Base-by-base conservation (phyloP, 2,113 vertebrate genomes). In the Hiodon tergisus region DNA sequence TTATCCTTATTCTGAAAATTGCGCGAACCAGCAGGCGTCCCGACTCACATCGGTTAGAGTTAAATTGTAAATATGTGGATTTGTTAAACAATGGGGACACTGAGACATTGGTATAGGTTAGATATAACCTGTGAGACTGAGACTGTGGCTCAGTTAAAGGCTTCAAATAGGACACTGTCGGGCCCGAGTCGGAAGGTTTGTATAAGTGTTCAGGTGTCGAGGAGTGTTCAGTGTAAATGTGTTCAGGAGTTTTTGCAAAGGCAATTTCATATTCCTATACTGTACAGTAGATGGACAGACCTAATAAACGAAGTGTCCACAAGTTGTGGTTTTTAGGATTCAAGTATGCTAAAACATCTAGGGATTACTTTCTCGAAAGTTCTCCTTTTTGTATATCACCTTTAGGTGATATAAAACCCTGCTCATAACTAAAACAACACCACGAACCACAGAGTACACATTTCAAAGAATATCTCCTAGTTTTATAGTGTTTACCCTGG, bases 401-500 rank as follows among this genome's bases (percentile, higher is more conserved):
- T 4, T 48, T 46, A 8, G 61, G 61, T 63, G 17, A 46, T 2
- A 8, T 63, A 31, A 7, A 31, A 7, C n/a, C 31, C 31, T 31
- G 31, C 31, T 68, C 14, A 51, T 11, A 72, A 63, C 48, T 9
- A n/a, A 17, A 63, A 3, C 31, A 48, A 63, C 3, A 13, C 31
- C 48, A 68, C 66, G 52, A 16, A 52, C 67, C 50, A 11, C 31
- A 14, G 13, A 53, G 65, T 5, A 48, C 47, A 50, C n/a, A 52
- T 31, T 62, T 62, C n/a, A 52, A 72, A 57, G 58, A 53, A 57
- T 46, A 16, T 13, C 63, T 63, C 16, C n/a, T 6, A 74, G 6
- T 31, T 67, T 10, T 57, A 57, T 57, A n/a, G 16, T 74, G 63
- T 74, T 67, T 67, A 9, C 48, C 16, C 46, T 67, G 52, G 52